Base-by-base conservation (phyloP, 2,113 vertebrate genomes). In the Blennius ocellaris region DNA sequence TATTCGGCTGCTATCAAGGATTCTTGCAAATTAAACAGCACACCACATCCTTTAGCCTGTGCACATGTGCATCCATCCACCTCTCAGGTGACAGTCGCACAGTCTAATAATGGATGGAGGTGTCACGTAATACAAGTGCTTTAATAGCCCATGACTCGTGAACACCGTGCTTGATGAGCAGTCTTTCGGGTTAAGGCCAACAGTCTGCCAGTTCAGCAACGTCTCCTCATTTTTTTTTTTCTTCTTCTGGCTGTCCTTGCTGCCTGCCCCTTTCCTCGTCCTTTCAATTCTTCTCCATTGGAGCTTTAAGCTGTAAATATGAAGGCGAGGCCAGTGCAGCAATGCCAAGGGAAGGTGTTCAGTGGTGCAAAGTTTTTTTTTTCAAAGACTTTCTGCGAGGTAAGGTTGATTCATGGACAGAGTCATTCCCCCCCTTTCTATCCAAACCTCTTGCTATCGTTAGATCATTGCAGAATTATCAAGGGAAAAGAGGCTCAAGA, bases 141-240 rank as follows among this genome's bases (percentile, higher is more conserved):
- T 86, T 65, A 90, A 82, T 79, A 86, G 81, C 49, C 36, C 63
- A 64, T 78, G 71, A 77, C 62, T 6, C 3, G 37, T 60, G 79
- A 73, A 70, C 59, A 7, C 11, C 0, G 12, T 14, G 59, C 55
- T 45, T 52, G 7, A 43, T 73, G 65, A 38, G 75, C 67, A 67
- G 51, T 43, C 30, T 62, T 73, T 67, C 60, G 64, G 63, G 45
- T 75, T 70, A 56, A 80, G 49, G 45, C 14, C 63, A 65, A 14
- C 3, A 1, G 8, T 30, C 21, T 2, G 64, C 4, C 14, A 30
- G 5, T 57, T 41, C 53, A 54, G 10, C 53, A 38, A 39, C 62
- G 38, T 40, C 8, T 50, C 55, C 52, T 58, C 2, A 51, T 41
- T 43, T 15, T 51, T 49, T 16, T 37, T 74, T 38, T 52, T 16